Conservation (phyloP, 64 coral and sea anemone genomes). For the Montipora efflorescens region DNA sequence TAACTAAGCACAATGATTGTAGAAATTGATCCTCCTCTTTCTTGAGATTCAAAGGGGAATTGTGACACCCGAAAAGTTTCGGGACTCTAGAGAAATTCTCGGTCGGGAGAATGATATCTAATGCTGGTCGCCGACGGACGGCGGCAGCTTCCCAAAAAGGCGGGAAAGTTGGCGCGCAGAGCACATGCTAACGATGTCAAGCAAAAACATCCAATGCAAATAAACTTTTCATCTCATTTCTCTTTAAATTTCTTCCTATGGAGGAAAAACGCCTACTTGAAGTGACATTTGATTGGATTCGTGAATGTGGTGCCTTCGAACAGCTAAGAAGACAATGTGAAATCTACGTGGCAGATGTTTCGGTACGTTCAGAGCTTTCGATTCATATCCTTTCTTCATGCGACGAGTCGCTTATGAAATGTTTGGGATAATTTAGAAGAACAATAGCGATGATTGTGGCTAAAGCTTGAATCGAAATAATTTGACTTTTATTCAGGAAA, state of each 20-base stretch:
- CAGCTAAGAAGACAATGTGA: constrained; percentile 16
- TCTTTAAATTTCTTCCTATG: background rate
- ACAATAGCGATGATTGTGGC: background rate
- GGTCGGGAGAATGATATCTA: no score
- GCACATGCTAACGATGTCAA: background rate
- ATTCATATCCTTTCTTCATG: background rate
- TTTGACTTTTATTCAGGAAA: constrained; percentile 28
- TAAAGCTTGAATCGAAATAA: background rate
- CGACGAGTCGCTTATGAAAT: background rate
- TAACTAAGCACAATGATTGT: no score
- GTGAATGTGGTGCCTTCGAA: constrained; percentile 23
- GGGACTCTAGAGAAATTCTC: no score
- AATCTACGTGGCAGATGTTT: background rate
- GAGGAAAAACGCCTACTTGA: background rate
- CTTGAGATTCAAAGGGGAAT: no score
- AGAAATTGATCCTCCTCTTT: no score
- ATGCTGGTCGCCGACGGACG: no score
- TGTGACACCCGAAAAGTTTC: no score
- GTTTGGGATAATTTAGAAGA: background rate
- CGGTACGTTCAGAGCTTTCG: background rate
- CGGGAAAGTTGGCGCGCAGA: background rate
- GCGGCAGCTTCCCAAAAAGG: background rate
- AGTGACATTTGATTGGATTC: constrained; percentile 16
- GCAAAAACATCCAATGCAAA: no score
- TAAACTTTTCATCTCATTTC: background rate